Evolutionary conservation across 1,140 invertebrate genomes (phyloP).

Genomic region (Archegozetes longisetosus): DNA sequence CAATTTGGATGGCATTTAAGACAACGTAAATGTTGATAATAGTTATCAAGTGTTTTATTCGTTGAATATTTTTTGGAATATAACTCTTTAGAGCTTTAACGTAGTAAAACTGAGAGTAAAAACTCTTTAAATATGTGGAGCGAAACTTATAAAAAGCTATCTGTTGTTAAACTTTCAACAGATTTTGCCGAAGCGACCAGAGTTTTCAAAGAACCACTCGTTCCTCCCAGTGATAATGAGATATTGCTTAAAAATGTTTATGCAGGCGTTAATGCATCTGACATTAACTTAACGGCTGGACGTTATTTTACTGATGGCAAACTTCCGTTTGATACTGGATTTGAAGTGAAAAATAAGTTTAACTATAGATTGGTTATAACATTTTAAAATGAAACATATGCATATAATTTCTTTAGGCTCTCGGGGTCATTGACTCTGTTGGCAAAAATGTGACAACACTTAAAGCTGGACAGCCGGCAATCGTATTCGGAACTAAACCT

Average conservation of each 20-base stretch:
- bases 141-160: slow-evolving; percentile 7
- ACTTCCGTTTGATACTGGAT: slow-evolving; percentile 14
- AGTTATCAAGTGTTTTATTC: too few species aligned
- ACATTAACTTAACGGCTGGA: slow-evolving; percentile 14
- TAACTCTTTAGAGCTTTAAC: too few species aligned
- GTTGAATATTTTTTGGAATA: too few species aligned
- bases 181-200: slow-evolving; percentile 6
- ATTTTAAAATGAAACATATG: background rate
- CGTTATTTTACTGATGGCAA: slow-evolving; percentile 8
- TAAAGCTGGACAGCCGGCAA: slow-evolving; percentile 23
- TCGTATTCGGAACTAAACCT: slow-evolving; percentile 22
- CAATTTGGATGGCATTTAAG: too few species aligned
- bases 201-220: background rate
- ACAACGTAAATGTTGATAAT: too few species aligned
- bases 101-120: too few species aligned
- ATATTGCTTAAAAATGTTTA: slow-evolving; percentile 6
- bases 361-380: background rate
- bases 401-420: too few species aligned
- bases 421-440: slow-evolving; percentile 11
- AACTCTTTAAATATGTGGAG: too few species aligned
- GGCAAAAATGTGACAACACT: slow-evolving; percentile 14
- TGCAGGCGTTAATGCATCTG: slow-evolving; percentile 8
- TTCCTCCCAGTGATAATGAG: slow-evolving; percentile 8
- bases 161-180: background rate
- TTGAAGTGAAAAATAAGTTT: slow-evolving; percentile 12